Evolutionary conservation across 1,140 invertebrate genomes (phyloP).

Genomic region (Drosophila virilis): DNA sequence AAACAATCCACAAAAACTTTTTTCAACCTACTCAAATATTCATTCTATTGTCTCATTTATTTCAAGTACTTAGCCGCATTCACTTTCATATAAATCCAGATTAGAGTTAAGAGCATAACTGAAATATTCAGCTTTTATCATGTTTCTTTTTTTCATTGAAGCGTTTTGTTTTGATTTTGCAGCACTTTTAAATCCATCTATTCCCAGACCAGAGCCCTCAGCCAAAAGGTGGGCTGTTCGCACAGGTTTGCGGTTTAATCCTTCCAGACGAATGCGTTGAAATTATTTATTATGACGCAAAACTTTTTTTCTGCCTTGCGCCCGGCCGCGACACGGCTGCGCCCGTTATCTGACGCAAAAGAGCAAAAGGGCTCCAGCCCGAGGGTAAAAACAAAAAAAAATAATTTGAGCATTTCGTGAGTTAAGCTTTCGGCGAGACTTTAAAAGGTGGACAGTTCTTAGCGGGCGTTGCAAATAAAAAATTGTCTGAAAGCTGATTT

Average conservation of each 20-base stretch:
- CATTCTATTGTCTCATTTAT: too few species aligned
- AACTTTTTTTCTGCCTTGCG: conserved; percentile 58
- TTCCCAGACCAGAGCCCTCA: background rate
- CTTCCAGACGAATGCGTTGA: conserved; percentile 78
- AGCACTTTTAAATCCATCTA: conserved; percentile 7
- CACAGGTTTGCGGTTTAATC: conserved; percentile 59
- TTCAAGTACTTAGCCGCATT: too few species aligned
- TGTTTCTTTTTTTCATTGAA: conserved; percentile 2
- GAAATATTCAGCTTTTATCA: background rate
- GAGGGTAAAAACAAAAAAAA: conserved; percentile 47
- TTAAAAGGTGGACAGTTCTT: conserved; percentile 58
- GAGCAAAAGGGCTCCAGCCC: conserved; percentile 49
- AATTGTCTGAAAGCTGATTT: conserved; percentile 43
- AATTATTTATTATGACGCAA: conserved; percentile 82
- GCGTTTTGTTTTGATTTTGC: conserved; percentile 4
- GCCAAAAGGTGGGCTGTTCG: conserved; percentile 16
- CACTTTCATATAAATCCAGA: background rate
- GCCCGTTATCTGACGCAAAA: conserved; percentile 50
- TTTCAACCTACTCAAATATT: too few species aligned
- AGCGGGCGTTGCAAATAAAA: conserved; percentile 28
- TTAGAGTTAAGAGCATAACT: background rate
- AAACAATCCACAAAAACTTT: too few species aligned
- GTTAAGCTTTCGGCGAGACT: conserved; percentile 41
- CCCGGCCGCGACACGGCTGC: conserved; percentile 45
- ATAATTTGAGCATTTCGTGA: conserved; percentile 3